Evolutionary conservation across 2,888 invertebrate genomes (phyloP), one percentile per base, ranked within the genome.

Genomic region (Labia minor): DNA sequence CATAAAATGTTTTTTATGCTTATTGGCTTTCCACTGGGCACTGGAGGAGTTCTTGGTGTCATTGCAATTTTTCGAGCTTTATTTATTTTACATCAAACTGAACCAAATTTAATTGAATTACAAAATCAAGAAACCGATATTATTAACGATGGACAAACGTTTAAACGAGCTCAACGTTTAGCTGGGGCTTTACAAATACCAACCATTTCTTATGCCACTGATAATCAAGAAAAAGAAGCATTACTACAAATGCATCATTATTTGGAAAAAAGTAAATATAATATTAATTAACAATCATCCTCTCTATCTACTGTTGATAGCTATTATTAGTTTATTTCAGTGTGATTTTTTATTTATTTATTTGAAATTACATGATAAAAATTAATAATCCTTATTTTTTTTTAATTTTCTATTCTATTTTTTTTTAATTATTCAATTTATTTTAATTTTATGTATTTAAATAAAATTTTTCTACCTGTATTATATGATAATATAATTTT

Each of bases 131-230:
- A 61, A 37, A 65, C 63, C 20, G 71, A 72, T 63, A 66, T 70
- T 66, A 69, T 71, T 49, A 70, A 72, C 62, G 69, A 70, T 64
- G 68, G 67, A 11, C 68, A 68, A 67, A 70, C 65, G 20, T 61
- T 66, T 19, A 69, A 70, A 62, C 64, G 71, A 67, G 71, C 71
- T 4, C 68, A 71, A 61, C 68, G 73, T 64, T 70, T 75, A 20
- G 70, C 72, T 19, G 70, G 72, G 62, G 73, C 74, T 18, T 63
- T 75, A 20, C 69, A 69, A 68, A 72, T 74, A 66, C 69, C 72
- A 65, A 74, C 74, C 8, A 70, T 75, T 11, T 73, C 73, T 6
- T 72, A 70, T 67, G 71, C 65, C 49, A 62, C 66, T 6, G 72
- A 71, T 49, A 67, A 70, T 19, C 73, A 73, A 66, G 73, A 74